These are phyloP conservation scores for Troilus luridus DNA, from an alignment of 2,888 invertebrate species.

Conservation along the genomic window DNA sequence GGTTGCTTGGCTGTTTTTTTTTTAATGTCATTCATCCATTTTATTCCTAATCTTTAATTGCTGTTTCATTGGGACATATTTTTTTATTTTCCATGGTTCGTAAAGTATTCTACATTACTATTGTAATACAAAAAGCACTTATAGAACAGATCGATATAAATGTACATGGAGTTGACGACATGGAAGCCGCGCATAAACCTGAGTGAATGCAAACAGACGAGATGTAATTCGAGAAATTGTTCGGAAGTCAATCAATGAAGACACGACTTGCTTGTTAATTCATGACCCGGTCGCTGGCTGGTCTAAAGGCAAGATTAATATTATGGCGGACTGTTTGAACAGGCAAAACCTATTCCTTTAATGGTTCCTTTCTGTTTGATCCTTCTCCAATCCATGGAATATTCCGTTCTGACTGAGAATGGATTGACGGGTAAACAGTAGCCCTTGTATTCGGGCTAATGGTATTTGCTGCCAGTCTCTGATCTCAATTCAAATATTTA, in stretches of 20 bases:
- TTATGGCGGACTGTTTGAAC: not conserved
- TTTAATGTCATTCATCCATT: no score
- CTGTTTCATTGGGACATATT: not conserved
- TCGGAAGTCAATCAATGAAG: conserved; percentile 13
- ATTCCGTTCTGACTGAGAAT: not conserved
- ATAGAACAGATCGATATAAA: not conserved
- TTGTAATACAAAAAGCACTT: not conserved
- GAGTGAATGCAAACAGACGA: not conserved
- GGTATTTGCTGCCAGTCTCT: not conserved
- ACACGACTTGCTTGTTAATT: not conserved
- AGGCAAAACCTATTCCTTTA: conserved; percentile 7
- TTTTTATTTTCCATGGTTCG: not conserved
- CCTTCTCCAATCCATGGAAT: conserved; percentile 8
- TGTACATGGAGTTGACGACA: not conserved
- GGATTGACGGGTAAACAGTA: conserved; percentile 23
- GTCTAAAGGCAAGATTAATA: not conserved
- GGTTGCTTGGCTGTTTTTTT: no score
- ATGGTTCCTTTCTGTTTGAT: not conserved
- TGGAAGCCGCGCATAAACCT: not conserved
- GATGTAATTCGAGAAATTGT: not conserved
- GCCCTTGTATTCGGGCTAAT: not conserved
- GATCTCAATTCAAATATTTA: conserved; percentile 38
- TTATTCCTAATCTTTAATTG: not conserved
- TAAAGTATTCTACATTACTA: not conserved
- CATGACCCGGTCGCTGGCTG: not conserved